Evolutionary conservation across 2,797 vertebrate species (phyloP), one percentile per base, ranked within the genome.

Genomic region (Hoplostethus atlanticus): DNA sequence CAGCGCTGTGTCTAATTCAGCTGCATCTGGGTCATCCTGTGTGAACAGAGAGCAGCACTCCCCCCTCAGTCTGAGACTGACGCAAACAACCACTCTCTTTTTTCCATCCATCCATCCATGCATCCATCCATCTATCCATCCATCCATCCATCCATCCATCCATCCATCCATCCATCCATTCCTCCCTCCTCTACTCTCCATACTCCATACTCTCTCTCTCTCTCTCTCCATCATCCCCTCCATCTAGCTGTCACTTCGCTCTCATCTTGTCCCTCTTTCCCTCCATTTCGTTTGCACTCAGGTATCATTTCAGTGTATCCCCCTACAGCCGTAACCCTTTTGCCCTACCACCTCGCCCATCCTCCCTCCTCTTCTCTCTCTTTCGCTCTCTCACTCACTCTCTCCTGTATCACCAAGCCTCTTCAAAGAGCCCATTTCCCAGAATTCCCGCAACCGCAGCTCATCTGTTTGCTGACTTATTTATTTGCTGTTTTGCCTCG

Each of bases 11-110:
- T 86, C 76, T 85, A 75, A 85, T 89, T 87, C 70, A 65, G 73
- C 84, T 90, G 84, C 79, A 88, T 90, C 73, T 87, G 83, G 88
- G 86, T 90, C 84, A 88, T 62, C 60, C 55, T 57, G 60, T 60
- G 68, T 51, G 70, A 80, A 67, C 66, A 68, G 15, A 77, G 72
- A 84, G 78, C 80, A 66, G 36, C 67, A 59, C 47, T 68, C 48
- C 67, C 12, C 38, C 31, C 17, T 56, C 55, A 66, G 40, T 76
- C 77, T 71, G 63, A 81, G 59, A 44, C 59, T 68, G 42, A 74
- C 66, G 54, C 70, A 75, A 81, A 77, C 77, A 84, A 46, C 50
- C 56, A 25, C 68, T 52, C 70, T 75, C 51, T 44, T 40, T 61
- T 70, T 64, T 54, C 60, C 30, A 25, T 71, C 31, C 17, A 7